Conservation (phyloP, 2,797 vertebrate species). For the Anguilla anguilla region DNA sequence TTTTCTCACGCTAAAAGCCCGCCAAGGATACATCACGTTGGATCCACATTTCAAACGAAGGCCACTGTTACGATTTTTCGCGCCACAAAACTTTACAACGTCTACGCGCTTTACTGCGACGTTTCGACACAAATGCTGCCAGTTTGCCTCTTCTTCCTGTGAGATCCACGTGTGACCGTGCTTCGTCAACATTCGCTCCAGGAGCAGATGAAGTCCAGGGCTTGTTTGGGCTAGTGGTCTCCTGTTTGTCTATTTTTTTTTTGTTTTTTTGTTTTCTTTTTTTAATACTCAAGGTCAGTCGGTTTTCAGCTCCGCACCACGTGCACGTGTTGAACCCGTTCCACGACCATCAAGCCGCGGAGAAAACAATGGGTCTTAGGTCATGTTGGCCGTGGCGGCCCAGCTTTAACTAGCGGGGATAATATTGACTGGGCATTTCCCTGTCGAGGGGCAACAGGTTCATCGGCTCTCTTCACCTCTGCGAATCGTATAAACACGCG, state of each 20-base stretch:
- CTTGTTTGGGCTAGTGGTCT: not conserved
- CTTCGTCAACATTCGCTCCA: not conserved
- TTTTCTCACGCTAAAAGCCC: too few species aligned
- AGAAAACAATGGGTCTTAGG: constrained; percentile 17
- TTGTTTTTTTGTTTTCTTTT: not conserved
- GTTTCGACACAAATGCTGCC: not conserved
- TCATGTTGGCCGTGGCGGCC: not conserved
- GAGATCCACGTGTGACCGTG: not conserved
- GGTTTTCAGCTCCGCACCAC: constrained; percentile 7
- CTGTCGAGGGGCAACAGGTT: not conserved
- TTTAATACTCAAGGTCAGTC: constrained; percentile 5
- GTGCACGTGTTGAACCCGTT: constrained; percentile 25
- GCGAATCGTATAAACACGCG: not conserved
- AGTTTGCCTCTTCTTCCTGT: not conserved
- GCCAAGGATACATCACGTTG: not conserved
- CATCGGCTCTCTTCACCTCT: not conserved
- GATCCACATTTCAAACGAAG: not conserved
- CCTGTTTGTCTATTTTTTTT: constrained; percentile 14
- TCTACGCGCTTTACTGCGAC: not conserved
- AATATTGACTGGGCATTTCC: not conserved
- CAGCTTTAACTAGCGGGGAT: not conserved
- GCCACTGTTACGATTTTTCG: not conserved
- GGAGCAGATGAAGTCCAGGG: not conserved
- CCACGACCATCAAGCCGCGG: not conserved
- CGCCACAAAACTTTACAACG: not conserved